phyloP scores from a whole-genome alignment of 2,797 vertebrate species.

The Diglossa cyanea region DNA sequence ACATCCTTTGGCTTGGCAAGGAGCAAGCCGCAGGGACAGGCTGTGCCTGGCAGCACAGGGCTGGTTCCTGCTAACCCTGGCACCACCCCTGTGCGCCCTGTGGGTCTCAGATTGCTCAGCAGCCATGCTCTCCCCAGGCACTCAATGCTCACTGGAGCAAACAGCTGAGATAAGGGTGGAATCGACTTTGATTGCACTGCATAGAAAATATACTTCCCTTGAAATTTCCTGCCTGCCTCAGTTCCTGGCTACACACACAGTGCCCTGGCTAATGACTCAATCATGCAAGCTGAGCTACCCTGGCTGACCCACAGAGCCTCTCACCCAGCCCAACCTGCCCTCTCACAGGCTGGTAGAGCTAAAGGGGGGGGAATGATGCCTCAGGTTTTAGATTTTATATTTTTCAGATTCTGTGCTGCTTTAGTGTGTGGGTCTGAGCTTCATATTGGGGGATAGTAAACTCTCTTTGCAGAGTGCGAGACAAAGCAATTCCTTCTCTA shows the following conservation, averaged over 20 bases:
- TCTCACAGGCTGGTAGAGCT: neutral
- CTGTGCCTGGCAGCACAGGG: neutral
- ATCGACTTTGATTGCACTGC: conserved; percentile 40
- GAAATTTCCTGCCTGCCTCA: conserved; percentile 50
- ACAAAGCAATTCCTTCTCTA: neutral
- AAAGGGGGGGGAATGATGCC: neutral
- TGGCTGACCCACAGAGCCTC: neutral
- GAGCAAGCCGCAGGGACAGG: neutral
- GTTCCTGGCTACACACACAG: conserved; percentile 5
- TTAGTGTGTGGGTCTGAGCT: neutral
- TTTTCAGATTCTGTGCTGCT: neutral
- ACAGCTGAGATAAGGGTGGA: conserved; percentile 34
- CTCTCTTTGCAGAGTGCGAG: neutral
- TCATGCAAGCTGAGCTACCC: conserved; percentile 1
- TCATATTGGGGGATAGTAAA: rapidly evolving
- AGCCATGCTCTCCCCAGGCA: neutral
- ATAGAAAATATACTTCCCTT: conserved; percentile 49
- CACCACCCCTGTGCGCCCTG: neutral
- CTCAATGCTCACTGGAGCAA: conserved; percentile 25
- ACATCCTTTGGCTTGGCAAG: neutral
- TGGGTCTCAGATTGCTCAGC: neutral
- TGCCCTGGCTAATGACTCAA: neutral
- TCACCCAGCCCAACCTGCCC: neutral
- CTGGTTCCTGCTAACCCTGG: neutral
- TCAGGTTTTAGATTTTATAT: neutral